Conservation (phyloP, 1,140 invertebrate genomes). For the Sarcophaga peregrina region DNA sequence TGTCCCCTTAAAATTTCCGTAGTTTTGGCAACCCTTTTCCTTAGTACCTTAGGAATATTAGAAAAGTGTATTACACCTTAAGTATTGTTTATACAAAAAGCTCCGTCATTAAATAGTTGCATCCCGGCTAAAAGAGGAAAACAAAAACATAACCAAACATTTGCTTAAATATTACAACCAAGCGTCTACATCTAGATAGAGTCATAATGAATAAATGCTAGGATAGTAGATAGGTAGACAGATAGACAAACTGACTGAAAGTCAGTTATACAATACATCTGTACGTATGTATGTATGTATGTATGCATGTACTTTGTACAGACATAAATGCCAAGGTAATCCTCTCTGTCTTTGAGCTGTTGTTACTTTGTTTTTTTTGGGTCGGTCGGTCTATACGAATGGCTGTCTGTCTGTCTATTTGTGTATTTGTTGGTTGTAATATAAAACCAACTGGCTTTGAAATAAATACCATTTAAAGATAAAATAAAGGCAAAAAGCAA, state of each 20-base stretch:
- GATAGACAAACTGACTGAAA: neutral
- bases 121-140: neutral
- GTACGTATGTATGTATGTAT: too few species aligned
- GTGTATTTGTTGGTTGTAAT: neutral
- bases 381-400: neutral
- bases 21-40: neutral
- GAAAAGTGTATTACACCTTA: neutral
- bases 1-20: too few species aligned
- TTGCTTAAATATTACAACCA: neutral
- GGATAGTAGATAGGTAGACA: neutral
- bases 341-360: neutral
- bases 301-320: neutral
- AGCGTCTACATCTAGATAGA: too few species aligned
- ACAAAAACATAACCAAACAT: neutral
- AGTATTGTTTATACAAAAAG: conserved; percentile 15
- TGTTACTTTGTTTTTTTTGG: neutral
- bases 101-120: conserved; percentile 17
- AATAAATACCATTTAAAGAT: conserved; percentile 23
- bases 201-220: too few species aligned
- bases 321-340: conserved; percentile 24
- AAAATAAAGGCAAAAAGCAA: neutral
- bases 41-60: neutral
- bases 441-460: neutral
- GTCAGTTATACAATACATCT: too few species aligned
- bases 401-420: neutral